Evolutionary conservation across 2,113 vertebrate species (phyloP), one percentile per base, ranked within the genome.

Genomic region (Xerus inauris): DNA sequence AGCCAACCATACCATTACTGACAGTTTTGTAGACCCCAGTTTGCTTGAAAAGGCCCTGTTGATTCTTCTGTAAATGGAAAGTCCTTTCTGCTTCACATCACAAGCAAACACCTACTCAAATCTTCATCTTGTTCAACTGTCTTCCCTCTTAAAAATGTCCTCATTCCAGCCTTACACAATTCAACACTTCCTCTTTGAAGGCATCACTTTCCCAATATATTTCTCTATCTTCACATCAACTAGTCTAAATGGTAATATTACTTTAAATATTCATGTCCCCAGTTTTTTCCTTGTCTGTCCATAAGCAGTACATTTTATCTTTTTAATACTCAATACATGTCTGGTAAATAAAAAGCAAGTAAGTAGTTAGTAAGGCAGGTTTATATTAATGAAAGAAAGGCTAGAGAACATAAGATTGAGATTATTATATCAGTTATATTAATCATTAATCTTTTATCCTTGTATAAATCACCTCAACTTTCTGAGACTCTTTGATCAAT

Each of bases 401-500:
- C 30, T 73, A 35, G 47, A 26, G 42, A 1, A 59, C 4, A 49
- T 64, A 26, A 76, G 24, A 47, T 59, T 85, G 38, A 69, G 8
- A 91, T 92, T 40, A 79, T 62, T 22, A 4, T 22, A 30, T 79
- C 8, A 57, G 7, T 65, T 91, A 35, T 90, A 62, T 40, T 79
- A 69, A 91, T 42, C 54, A 69, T 75, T 82, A 45, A 38, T 75
- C 86, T 91, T 64, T 17, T 65, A 64, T 54, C 20, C n/a, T 95
- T 95, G 7, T 64, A 42, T 51, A 87, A 65, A 71, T 84, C 10
- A 40, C 20, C 95, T 89, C 54, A 90, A 80, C 22, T 90, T 95
- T 76, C 0, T 81, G 45, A 89, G 17, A 11, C 14, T 76, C 32
- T 84, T 40, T 49, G 28, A 38, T 87, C 10, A 76, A 62, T 20